Conservation (phyloP, 2,797 vertebrate genomes). For the Pangasius djambal region DNA sequence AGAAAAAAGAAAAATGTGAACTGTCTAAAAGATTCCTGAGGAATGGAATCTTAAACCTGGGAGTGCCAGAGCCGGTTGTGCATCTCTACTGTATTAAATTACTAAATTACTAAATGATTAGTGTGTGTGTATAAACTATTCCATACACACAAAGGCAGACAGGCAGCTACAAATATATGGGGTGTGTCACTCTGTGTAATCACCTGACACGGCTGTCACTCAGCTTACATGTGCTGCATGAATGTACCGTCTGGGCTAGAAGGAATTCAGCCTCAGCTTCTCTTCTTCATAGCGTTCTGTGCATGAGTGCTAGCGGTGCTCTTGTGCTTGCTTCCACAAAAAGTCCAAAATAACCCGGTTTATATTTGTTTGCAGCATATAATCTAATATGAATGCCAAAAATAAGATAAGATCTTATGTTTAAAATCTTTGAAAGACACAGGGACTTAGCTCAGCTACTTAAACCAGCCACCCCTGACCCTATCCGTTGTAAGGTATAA, state of each 20-base stretch:
- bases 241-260: neutral
- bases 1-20: neutral
- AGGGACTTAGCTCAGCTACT: neutral
- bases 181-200: neutral
- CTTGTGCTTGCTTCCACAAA: neutral
- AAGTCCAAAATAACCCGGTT: neutral
- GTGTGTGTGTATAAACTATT: neutral
- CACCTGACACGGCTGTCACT: neutral
- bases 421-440: neutral
- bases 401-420: neutral
- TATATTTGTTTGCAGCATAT: neutral
- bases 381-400: neutral
- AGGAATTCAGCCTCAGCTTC: neutral
- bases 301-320: neutral
- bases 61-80: neutral
- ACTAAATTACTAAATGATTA: neutral
- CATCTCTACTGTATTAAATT: neutral
- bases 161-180: neutral
- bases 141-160: neutral
- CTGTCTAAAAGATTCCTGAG: neutral
- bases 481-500: neutral
- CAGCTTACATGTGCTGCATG: neutral
- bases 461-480: too few relatives aligned
- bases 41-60: neutral
- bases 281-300: neutral